Percentiles rank a stretch among this genome's conserved stretches.
Evolutionary conservation across 2,888 invertebrate genomes (phyloP).

Genomic region (Apamea sordens): DNA sequence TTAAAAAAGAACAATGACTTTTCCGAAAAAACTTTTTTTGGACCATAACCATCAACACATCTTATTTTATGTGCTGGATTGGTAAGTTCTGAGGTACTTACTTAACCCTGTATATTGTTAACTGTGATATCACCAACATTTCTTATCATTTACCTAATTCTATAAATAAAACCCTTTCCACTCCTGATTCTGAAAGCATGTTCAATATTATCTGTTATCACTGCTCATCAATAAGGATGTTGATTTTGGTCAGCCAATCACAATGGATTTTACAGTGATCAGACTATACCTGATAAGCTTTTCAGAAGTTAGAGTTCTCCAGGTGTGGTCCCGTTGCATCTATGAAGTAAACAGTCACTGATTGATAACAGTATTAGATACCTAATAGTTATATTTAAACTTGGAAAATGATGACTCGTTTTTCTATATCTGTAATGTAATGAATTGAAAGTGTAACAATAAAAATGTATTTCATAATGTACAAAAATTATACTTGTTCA

Average conservation of each 20-base stretch:
- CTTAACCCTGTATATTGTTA: not conserved
- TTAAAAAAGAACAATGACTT: not conserved
- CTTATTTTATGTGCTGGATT: not conserved
- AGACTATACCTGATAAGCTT: not conserved
- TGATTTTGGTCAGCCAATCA: slow-evolving; percentile 1
- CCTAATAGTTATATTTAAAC: not conserved
- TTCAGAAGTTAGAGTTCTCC: not conserved
- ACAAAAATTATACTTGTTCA: not conserved
- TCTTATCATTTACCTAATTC: slow-evolving; percentile 11
- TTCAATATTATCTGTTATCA: slow-evolving; percentile 1
- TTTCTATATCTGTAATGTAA: not conserved
- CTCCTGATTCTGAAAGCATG: slow-evolving; percentile 16
- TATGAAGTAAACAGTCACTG: not conserved
- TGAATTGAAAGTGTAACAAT: not conserved
- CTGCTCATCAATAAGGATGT: not conserved
- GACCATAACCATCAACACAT: no score
- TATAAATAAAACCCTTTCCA: not conserved
- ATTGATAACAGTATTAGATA: slow-evolving; percentile 11
- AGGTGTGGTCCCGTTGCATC: no score
- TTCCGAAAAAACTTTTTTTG: not conserved
- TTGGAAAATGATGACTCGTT: not conserved
- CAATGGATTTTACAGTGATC: not conserved
- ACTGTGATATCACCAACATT: slow-evolving; percentile 5
- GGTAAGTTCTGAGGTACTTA: not conserved
- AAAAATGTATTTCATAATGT: not conserved